These are phyloP conservation scores for Caenorhabditis sulstoni DNA, from an alignment of 2,888 invertebrate species.

Conservation along the genomic window DNA sequence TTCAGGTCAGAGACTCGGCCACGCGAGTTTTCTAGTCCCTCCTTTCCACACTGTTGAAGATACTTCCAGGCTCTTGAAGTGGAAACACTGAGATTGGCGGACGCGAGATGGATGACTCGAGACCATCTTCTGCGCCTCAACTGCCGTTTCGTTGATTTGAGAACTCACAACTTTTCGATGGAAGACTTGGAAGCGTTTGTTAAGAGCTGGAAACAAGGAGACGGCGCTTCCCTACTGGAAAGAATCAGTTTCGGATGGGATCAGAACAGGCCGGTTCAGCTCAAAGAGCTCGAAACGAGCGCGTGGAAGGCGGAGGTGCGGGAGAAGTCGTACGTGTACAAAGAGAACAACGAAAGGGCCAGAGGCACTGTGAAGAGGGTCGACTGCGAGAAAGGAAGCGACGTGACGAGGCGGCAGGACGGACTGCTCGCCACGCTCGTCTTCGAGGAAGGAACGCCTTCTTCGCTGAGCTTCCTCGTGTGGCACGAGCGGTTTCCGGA, in stretches of 20 bases:
- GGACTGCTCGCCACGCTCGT: constrained; percentile 4
- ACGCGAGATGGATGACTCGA: constrained; percentile 11
- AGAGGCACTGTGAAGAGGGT: not conserved
- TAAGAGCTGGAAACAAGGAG: constrained; percentile 1
- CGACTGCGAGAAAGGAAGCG: constrained; percentile 20
- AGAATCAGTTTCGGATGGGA: constrained; percentile 15
- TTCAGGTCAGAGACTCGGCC: constrained; percentile 19
- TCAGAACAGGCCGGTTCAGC: not conserved
- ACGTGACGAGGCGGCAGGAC: constrained; percentile 20
- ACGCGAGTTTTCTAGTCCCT: no score
- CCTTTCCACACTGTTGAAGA: no score
- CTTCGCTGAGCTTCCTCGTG: constrained; percentile 17
- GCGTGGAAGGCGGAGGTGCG: constrained; percentile 15
- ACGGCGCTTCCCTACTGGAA: not conserved
- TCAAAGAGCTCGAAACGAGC: not conserved
- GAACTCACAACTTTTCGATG: not conserved
- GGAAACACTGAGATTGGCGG: constrained; percentile 7
- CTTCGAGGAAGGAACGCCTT: not conserved
- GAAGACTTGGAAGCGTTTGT: constrained; percentile 27
- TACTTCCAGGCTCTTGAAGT: constrained; percentile 16
- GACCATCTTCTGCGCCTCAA: constrained; percentile 22
- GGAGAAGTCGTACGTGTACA: constrained; percentile 10
- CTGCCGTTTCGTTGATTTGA: constrained; percentile 1
- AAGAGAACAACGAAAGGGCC: not conserved
- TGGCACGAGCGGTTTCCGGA: constrained; percentile 38